These are phyloP conservation scores for Cephus rjabovi DNA, from an alignment of 2,888 invertebrate species.

Conservation along the genomic window DNA sequence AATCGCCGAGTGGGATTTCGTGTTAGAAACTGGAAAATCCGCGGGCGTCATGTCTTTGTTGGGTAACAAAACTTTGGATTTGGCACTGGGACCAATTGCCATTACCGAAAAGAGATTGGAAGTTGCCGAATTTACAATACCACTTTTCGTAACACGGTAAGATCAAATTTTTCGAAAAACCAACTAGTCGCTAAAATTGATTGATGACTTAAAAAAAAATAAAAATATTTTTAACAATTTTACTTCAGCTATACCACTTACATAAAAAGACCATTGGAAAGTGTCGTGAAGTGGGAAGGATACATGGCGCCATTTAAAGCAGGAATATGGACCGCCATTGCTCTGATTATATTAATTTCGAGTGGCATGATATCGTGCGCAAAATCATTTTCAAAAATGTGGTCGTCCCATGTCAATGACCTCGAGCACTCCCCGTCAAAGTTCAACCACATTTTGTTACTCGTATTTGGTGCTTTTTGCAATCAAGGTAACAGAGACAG, in stretches of 20 bases:
- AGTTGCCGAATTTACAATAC: constrained; percentile 55
- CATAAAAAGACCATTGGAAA: constrained; percentile 52
- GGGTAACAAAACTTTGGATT: constrained; percentile 43
- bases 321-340: constrained; percentile 52
- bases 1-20: constrained; percentile 46
- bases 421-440: constrained; percentile 10
- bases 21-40: constrained; percentile 52
- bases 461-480: constrained; percentile 56
- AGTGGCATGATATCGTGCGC: constrained; percentile 36
- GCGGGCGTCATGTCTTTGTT: constrained; percentile 54
- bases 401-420: neutral
- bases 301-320: constrained; percentile 55
- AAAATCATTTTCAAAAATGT: neutral
- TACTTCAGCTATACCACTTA: constrained; percentile 50
- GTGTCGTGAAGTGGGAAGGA: constrained; percentile 56
- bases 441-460: constrained; percentile 46
- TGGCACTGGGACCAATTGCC: constrained; percentile 56
- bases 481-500: constrained; percentile 46
- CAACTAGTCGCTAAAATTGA: neutral
- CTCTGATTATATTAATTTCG: constrained; percentile 43
- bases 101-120: constrained; percentile 56
- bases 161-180: neutral
- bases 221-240: neutral
- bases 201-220: neutral
- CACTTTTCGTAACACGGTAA: constrained; percentile 19